These are phyloP conservation scores for Standfussiana lucernea DNA, from an alignment of 2,888 invertebrate species.

Conservation along the genomic window DNA sequence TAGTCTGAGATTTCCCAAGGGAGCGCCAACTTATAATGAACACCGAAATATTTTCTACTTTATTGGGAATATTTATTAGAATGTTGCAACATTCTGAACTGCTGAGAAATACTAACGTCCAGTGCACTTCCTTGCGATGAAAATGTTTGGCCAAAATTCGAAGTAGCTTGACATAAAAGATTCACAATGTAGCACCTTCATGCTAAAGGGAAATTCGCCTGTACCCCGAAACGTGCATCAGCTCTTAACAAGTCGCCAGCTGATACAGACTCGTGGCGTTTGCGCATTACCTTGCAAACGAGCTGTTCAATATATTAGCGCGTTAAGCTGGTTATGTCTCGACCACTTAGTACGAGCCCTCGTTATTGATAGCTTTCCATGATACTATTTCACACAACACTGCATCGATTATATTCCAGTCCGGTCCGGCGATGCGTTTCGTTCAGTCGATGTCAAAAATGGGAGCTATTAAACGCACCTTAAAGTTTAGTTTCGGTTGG, in stretches of 20 bases:
- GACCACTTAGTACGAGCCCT: conserved; percentile 77
- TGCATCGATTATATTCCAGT: conserved; percentile 68
- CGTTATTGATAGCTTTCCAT: conserved; percentile 75
- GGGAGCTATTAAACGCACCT: conserved; percentile 28
- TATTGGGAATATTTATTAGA: conserved; percentile 28
- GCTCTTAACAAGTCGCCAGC: conserved; percentile 68
- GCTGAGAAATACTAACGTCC: not conserved
- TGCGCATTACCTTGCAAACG: conserved; percentile 77
- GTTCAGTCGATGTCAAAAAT: conserved; percentile 49
- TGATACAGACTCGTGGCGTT: conserved; percentile 74
- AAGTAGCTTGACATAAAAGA: conserved; percentile 46
- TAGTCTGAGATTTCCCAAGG: conserved; percentile 44
- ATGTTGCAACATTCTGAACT: conserved; percentile 19
- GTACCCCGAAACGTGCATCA: conserved; percentile 55
- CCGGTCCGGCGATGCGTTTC: conserved; percentile 45
- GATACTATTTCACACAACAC: conserved; percentile 71
- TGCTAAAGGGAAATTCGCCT: conserved; percentile 35
- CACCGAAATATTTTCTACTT: conserved; percentile 29
- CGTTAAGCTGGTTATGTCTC: conserved; percentile 80
- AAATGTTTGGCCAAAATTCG: conserved; percentile 45
- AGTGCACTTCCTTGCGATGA: conserved; percentile 5
- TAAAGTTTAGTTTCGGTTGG: conserved; percentile 47
- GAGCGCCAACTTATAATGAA: conserved; percentile 37
- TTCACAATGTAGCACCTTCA: conserved; percentile 35
- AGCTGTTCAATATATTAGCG: conserved; percentile 80